These are phyloP conservation scores for Lepus europaeus DNA, from an alignment of 2,113 vertebrate genomes.

Conservation along the genomic window DNA sequence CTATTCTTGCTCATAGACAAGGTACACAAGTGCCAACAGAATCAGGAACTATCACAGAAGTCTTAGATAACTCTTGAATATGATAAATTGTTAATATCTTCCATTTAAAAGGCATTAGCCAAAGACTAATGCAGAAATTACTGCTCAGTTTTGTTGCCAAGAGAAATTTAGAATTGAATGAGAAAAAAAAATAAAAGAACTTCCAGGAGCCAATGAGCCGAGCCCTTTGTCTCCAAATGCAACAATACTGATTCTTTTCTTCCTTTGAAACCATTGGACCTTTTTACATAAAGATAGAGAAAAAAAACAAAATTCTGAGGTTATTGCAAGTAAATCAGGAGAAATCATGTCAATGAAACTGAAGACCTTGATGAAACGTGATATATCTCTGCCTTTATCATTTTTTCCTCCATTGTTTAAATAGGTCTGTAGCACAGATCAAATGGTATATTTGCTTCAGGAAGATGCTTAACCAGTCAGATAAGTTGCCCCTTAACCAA, in stretches of 20 bases:
- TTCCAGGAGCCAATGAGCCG: slow-evolving; percentile 46
- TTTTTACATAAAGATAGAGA: slow-evolving; percentile 49
- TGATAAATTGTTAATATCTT: slow-evolving; percentile 67
- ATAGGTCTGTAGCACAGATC: not conserved
- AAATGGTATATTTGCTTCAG: not conserved
- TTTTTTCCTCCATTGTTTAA: not conserved
- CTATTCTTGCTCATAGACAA: not conserved
- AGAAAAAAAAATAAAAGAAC: not conserved
- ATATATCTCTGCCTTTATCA: not conserved
- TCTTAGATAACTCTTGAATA: slow-evolving; percentile 46
- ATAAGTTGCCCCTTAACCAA: not conserved
- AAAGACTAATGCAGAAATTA: slow-evolving; percentile 52
- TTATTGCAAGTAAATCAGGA: slow-evolving; percentile 27
- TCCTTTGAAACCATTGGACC: not conserved
- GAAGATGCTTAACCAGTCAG: not conserved
- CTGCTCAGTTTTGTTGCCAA: slow-evolving; percentile 53
- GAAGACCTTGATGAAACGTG: slow-evolving; percentile 24
- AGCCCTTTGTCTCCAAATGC: slow-evolving; percentile 33
- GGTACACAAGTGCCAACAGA: not conserved
- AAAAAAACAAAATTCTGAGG: slow-evolving; percentile 32
- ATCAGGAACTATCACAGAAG: slow-evolving; percentile 19
- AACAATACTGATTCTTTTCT: slow-evolving; percentile 11
- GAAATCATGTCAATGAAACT: slow-evolving; percentile 3
- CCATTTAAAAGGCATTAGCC: slow-evolving; percentile 56
- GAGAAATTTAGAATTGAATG: slow-evolving; percentile 60